These are phyloP conservation scores for Lethocerus indicus DNA, from an alignment of 1,140 invertebrate species.

Conservation along the genomic window DNA sequence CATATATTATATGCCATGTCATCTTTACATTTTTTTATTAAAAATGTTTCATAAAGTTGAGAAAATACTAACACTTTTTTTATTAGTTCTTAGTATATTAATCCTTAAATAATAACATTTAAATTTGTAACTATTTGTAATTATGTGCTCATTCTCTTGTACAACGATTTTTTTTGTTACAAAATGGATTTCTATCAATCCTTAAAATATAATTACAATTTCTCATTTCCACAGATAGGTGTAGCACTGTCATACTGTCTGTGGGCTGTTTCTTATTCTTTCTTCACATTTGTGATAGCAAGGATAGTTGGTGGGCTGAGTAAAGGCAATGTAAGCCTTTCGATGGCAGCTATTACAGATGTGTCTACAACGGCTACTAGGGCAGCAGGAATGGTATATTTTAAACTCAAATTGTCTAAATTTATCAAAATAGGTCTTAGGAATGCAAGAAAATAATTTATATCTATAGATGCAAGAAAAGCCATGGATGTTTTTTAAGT, in stretches of 20 bases:
- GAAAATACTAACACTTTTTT: no score
- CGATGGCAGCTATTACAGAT: constrained; percentile 92
- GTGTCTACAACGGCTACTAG: constrained; percentile 62
- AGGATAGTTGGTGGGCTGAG: constrained; percentile 86
- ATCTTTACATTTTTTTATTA: no score
- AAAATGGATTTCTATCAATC: background rate
- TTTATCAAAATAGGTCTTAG: background rate
- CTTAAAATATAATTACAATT: background rate
- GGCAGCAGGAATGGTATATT: constrained; percentile 81
- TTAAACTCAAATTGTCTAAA: constrained; percentile 12
- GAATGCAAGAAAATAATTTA: background rate
- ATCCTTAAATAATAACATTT: no score
- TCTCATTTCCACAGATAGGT: constrained; percentile 39
- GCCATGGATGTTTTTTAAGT: no score
- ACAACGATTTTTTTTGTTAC: constrained; percentile 3
- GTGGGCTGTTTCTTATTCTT: constrained; percentile 79
- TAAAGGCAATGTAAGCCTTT: constrained; percentile 91
- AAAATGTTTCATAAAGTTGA: no score
- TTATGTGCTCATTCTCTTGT: constrained; percentile 10
- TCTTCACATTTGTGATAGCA: constrained; percentile 82
- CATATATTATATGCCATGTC: no score
- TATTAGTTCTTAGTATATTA: no score
- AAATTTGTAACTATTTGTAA: no score
- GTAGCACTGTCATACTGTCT: constrained; percentile 70
- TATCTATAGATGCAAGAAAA: background rate